phyloP scores from a whole-genome alignment of 2,113 vertebrate species.

The Hippocampus abdominalis region DNA sequence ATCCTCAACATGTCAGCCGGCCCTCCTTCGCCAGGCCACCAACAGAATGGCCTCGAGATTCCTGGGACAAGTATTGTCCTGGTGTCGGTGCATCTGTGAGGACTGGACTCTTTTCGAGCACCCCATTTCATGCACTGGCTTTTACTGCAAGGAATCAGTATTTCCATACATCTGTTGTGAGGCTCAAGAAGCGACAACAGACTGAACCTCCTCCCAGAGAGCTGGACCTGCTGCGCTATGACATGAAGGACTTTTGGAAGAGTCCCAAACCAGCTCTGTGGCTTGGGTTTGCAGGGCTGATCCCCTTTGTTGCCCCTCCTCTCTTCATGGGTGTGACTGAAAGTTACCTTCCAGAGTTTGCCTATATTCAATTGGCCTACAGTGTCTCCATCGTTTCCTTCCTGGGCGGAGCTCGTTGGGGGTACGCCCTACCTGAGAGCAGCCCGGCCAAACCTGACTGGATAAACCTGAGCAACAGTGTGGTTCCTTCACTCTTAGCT shows the following conservation, averaged over 20 bases:
- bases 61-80: neutral
- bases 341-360: conserved; percentile 75
- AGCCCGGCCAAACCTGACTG: conserved; percentile 88
- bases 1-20: conserved; percentile 6
- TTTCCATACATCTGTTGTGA: conserved; percentile 49
- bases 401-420: conserved; percentile 88
- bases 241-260: conserved; percentile 68
- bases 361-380: conserved; percentile 79
- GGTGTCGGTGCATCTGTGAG: conserved; percentile 2
- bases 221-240: conserved; percentile 58
- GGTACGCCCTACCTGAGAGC: conserved; percentile 82
- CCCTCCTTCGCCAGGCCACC: conserved; percentile 4
- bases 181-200: conserved; percentile 44
- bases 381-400: conserved; percentile 81
- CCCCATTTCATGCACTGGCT: neutral
- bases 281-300: conserved; percentile 73
- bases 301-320: conserved; percentile 80
- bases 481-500: conserved; percentile 75
- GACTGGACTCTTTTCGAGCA: conserved; percentile 4
- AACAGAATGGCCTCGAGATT: neutral
- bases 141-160: conserved; percentile 12
- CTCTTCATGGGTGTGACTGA: conserved; percentile 76
- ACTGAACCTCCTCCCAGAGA: conserved; percentile 42
- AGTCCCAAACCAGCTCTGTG: conserved; percentile 83
- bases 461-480: conserved; percentile 81